These are phyloP conservation scores for Patiria pectinifera DNA, from an alignment of 53 echinoderm and acorn worm genomes.

Conservation along the genomic window DNA sequence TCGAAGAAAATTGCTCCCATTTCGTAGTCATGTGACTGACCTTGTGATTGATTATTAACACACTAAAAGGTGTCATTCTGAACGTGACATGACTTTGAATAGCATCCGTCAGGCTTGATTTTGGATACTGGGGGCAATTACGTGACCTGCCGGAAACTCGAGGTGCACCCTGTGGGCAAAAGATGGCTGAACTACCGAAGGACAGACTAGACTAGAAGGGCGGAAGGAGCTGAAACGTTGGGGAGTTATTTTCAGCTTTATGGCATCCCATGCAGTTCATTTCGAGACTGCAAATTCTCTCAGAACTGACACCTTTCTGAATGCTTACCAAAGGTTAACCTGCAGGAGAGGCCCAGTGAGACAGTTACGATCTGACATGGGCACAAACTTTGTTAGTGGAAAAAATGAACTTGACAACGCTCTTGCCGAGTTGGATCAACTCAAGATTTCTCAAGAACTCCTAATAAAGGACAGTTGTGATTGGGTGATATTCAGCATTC, in stretches of 20 bases:
- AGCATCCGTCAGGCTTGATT: slow-evolving; percentile 43
- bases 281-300: slow-evolving; percentile 64
- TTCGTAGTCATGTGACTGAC: slow-evolving; percentile 56
- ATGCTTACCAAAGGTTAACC: slow-evolving; percentile 62
- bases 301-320: slow-evolving; percentile 64
- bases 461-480: slow-evolving; percentile 1
- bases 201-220: slow-evolving; percentile 64
- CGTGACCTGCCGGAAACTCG: slow-evolving; percentile 61
- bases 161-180: slow-evolving; percentile 48
- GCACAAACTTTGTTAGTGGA: slow-evolving; percentile 76
- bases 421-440: slow-evolving; percentile 25
- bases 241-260: slow-evolving; percentile 73
- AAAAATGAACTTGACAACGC: slow-evolving; percentile 59
- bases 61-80: slow-evolving; percentile 48
- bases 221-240: slow-evolving; percentile 69
- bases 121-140: slow-evolving; percentile 70
- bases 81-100: slow-evolving; percentile 63
- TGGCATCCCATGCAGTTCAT: slow-evolving; percentile 66
- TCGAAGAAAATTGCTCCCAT: slow-evolving; percentile 60
- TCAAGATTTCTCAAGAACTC: not conserved
- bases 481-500: slow-evolving; percentile 21
- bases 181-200: slow-evolving; percentile 74
- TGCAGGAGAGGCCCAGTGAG: slow-evolving; percentile 70
- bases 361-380: slow-evolving; percentile 69
- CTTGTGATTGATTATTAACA: slow-evolving; percentile 65